Base-by-base conservation (phyloP, 2,797 vertebrate species). In the Chiroxiphia lanceolata region DNA sequence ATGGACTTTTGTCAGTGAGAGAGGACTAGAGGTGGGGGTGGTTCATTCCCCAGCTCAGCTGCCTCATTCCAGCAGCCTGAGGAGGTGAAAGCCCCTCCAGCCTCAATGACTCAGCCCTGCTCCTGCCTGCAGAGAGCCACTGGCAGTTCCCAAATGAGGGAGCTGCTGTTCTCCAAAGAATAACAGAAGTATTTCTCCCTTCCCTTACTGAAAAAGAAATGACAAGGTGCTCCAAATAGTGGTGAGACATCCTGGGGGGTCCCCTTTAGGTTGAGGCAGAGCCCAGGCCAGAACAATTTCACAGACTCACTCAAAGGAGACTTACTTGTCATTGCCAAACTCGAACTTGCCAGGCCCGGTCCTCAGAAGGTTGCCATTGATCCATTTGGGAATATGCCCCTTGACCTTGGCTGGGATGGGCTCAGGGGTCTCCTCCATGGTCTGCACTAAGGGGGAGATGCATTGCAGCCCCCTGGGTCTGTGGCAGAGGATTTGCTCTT, bases 271-370 rank as follows among this genome's bases (percentile, higher is more conserved):
- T 53, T 83, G 33, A 65, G 56, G 22, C 16, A 83, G 48, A 56
- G 29, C 14, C 48, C 14, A 12, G 50, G 2, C 27, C 36, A 72
- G 29, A 74, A 38, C 15, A 6, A 47, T 36, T 25, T 27, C 13
- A 54, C 44, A 60, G 44, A 76, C 20, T 53, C 34, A 33, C 31
- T 67, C 92, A 69, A 82, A 84, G 67, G 61, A 42, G 25, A 34
- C 98, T 98, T 97, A 99, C 99, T 97, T 98, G 45, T 99, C 98
- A 75, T 98, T 97, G 42, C 99, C 99, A 96, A 99, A 99, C 90
- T 99, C 99, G 64, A 99, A 99, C 96, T 98, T 99, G 57, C 99
- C 99, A 0, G 99, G 99, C 25, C 99, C 99, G 11, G 98, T 99
- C 65, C 99, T 98, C 74, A 99, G 98, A 9, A 99, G 93, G 47